Base-by-base conservation (phyloP, 2,888 invertebrate species). In the Ormyrus pomaceus region DNA sequence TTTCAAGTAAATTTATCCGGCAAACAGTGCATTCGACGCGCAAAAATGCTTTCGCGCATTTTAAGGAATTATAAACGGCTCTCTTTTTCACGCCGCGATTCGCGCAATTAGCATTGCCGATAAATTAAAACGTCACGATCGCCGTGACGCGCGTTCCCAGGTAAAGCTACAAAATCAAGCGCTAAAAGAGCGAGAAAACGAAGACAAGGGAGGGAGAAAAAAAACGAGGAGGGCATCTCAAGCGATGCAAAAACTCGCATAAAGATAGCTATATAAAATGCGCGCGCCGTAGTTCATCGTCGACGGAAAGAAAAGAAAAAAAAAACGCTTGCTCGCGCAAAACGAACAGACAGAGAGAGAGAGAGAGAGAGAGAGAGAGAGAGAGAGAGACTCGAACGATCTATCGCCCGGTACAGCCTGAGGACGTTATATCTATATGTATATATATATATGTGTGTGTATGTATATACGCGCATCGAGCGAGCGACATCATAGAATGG, bases 401-500 rank as follows among this genome's bases (percentile, higher is more conserved):
- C 71, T 62, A 51, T 62, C 62, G 62, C 59, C 34, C 45, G 1
- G 11, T 19, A 13, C 53, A 61, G 19, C 58, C 71, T 19, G 62
- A 34, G 61, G 62, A 55, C 55, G 51, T 9, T 51, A 11, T 46
- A 55, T 34, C 2, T 34, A 34, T 4, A 34, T 34, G 4, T 3
- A 34, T 34, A 34, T 34, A 34, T 34, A 4, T 34, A 3, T 34
- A 34, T 34, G 4, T 34, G 34, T 34, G 34, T 34, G 34, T 34
- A 34, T 34, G 3, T 34, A 34, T 59, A 61, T 9, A 45, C 62
- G 50, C 53, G 61, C n/a, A 11, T 7, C 53, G 51, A 6, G 11
- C 19, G 19, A 55, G 64, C 75, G 61, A 59, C 65, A n/a, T 56
- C 59, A 34, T 58, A 70, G 71, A 65, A 71, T 58, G 19, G 70